Base-by-base conservation (phyloP, 2,888 invertebrate genomes). In the Junonia oenone region DNA sequence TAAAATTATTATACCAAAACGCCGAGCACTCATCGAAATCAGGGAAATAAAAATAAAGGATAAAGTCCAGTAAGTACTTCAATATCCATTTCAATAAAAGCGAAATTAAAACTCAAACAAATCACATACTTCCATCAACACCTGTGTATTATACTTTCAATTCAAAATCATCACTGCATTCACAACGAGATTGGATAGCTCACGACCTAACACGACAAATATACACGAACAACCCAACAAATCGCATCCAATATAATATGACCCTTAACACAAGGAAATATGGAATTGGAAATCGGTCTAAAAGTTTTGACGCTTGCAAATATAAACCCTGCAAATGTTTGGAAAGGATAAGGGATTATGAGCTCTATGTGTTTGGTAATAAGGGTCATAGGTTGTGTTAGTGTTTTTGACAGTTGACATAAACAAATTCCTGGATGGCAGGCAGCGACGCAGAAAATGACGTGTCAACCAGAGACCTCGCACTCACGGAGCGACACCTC, bases 381-480 rank as follows among this genome's bases (percentile, higher is more conserved):
- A 48, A 13, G 40, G 26, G 13, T 9, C 26, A 14, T 9, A 43
- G 2, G 14, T 15, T 29, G 17, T 22, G 33, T 45, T 43, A 9
- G 17, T 58, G 58, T 49, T 40, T 51, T 40, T 56, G 59, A 47
- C 43, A 38, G 38, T 68, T 74, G 78, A 75, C 80, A 76, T 82
- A 80, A 72, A 74, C 81, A 79, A 78, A 82, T 80, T 69, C 64
- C 62, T 67, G 63, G 55, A 45, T 65, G 67, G 67, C 65, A 75
- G 69, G 78, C 83, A 73, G 65, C 69, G 75, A 75, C 51, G 81
- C 76, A 82, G 84, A 88, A 87, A 89, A 89, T 88, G 77, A 86
- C 81, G 63, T 87, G 87, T 88, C 88, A 87, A 67, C 71, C 64
- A 15, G 56, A 55, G 70, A 59, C 72, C 64, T 67, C 71, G 43